These are phyloP conservation scores for Amblyteles armatorius DNA, from an alignment of 2,888 invertebrate genomes.

Conservation along the genomic window DNA sequence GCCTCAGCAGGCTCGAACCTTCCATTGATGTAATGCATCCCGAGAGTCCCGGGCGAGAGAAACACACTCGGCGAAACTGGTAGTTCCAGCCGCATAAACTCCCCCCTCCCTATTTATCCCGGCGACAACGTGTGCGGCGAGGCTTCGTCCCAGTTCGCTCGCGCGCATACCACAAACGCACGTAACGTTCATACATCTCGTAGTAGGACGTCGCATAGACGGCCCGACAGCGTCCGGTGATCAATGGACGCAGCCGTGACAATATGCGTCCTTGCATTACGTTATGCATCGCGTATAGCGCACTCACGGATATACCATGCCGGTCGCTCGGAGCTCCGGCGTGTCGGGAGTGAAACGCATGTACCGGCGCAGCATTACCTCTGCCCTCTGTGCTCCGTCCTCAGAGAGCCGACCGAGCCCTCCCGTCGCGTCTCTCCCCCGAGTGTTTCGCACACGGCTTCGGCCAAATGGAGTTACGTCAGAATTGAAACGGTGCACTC, in stretches of 20 bases:
- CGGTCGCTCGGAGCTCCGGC: conserved; percentile 27
- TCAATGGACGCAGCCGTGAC: conserved; percentile 72
- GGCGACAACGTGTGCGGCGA: conserved; percentile 43
- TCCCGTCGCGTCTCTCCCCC: conserved; percentile 12
- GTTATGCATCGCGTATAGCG: conserved; percentile 67
- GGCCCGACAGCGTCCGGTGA: conserved; percentile 69
- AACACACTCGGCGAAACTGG: conserved; percentile 39
- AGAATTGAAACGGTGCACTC: conserved; percentile 56
- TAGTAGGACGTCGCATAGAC: conserved; percentile 53
- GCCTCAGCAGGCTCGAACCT: neutral
- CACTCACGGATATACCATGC: conserved; percentile 31
- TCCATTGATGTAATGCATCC: conserved; percentile 4
- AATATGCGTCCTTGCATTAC: conserved; percentile 73
- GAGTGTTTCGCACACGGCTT: conserved; percentile 15
- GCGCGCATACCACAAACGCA: conserved; percentile 28
- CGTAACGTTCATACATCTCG: conserved; percentile 34
- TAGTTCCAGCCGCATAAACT: conserved; percentile 16
- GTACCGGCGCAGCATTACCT: neutral
- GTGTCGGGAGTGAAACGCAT: conserved; percentile 1
- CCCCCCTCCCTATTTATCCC: conserved; percentile 26
- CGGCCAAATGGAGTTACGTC: conserved; percentile 55
- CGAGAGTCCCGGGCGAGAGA: conserved; percentile 14
- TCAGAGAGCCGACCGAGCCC: conserved; percentile 20
- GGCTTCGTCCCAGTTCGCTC: conserved; percentile 38
- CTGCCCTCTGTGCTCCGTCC: conserved; percentile 18